phyloP scores from a whole-genome alignment of 2,888 invertebrate species.

The Pristionchus arcanus region DNA sequence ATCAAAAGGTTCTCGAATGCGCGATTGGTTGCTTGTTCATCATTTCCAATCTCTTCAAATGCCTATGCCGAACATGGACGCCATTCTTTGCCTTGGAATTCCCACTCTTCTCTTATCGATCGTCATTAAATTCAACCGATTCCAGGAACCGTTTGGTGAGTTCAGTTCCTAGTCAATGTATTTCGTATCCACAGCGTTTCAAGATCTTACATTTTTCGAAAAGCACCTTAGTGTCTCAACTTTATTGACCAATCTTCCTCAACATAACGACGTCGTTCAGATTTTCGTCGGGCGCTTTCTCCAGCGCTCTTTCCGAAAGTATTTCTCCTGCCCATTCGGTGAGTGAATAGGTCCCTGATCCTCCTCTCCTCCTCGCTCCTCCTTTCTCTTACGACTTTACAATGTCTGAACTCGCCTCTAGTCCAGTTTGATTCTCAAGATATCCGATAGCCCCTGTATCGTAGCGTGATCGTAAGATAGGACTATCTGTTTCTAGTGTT shows the following conservation, averaged over 20 bases:
- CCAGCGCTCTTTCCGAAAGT: background rate
- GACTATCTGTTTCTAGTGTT: no score
- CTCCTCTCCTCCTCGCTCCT: background rate
- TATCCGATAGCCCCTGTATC: no score
- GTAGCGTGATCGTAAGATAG: no score
- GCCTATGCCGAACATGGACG: background rate
- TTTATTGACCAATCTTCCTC: background rate
- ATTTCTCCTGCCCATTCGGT: background rate
- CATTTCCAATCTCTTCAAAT: background rate
- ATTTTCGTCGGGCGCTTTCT: background rate
- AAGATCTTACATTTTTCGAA: background rate
- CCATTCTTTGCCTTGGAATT: background rate
- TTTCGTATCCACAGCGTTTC: no score
- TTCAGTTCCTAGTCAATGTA: no score
- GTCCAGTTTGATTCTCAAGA: background rate
- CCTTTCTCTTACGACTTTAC: background rate
- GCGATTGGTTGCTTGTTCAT: background rate
- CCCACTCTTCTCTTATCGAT: background rate
- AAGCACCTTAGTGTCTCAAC: background rate
- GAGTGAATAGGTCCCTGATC: background rate
- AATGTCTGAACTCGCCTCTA: background rate
- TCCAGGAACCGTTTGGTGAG: no score
- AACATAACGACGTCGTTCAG: background rate
- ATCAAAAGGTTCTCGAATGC: background rate
- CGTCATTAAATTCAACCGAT: background rate